Conservation (phyloP, 2,797 vertebrate genomes). For the Myotis pilosus region DNA sequence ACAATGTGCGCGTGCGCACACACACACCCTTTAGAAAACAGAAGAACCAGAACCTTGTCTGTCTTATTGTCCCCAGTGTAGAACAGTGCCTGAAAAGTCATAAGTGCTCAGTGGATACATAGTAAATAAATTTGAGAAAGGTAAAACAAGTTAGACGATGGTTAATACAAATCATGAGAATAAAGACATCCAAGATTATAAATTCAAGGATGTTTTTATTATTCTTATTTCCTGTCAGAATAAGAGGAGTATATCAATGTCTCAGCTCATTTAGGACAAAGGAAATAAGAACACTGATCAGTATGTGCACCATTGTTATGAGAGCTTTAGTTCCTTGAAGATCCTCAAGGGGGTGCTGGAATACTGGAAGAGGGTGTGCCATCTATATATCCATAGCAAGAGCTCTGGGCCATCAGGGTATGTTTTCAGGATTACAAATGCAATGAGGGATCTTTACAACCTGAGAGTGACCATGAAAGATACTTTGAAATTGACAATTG, state of each 20-base stretch:
- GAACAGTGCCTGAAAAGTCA: not conserved
- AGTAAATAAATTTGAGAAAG: not conserved
- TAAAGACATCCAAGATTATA: not conserved
- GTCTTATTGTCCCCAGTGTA: not conserved
- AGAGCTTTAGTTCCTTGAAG: not conserved
- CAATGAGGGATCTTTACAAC: not conserved
- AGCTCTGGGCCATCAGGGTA: not conserved
- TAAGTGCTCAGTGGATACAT: not conserved
- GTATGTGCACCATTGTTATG: not conserved
- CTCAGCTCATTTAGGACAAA: slow-evolving; percentile 6
- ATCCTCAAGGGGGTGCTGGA: not conserved
- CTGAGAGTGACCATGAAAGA: not conserved
- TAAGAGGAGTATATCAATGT: not conserved
- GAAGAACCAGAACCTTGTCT: not conserved
- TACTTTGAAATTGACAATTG: not conserved
- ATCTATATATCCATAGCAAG: not conserved
- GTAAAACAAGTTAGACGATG: not conserved
- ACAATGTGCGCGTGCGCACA: not conserved
- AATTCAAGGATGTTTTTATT: slow-evolving; percentile 17
- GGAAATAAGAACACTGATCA: not conserved
- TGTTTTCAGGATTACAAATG: not conserved
- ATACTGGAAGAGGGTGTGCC: not conserved
- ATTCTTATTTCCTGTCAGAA: not conserved
- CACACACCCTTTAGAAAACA: not conserved
- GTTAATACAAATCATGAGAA: not conserved